Evolutionary conservation across 2,113 vertebrate species (phyloP).

Genomic region (Sebastes schlegelii): DNA sequence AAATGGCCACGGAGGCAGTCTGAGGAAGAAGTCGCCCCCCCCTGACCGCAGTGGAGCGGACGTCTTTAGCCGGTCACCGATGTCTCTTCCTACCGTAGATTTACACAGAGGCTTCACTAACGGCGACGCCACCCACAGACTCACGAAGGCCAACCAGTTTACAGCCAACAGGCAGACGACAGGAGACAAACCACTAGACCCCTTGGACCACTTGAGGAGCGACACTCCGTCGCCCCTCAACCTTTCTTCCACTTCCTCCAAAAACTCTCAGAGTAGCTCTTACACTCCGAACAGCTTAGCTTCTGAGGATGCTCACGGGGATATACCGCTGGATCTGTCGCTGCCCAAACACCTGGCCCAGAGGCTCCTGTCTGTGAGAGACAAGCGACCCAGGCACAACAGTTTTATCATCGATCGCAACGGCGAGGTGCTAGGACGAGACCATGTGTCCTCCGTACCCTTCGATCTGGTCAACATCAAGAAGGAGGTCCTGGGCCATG

Average conservation of each 20-base stretch:
- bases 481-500: constrained; percentile 92
- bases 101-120: constrained; percentile 90
- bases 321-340: constrained; percentile 94
- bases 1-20: constrained; percentile 84
- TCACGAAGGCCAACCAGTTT: constrained; percentile 92
- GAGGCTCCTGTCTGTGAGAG: constrained; percentile 88
- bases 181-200: constrained; percentile 86
- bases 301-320: constrained; percentile 93
- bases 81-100: constrained; percentile 86
- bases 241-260: constrained; percentile 96
- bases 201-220: constrained; percentile 93
- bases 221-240: constrained; percentile 96
- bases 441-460: constrained; percentile 89
- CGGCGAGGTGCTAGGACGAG: constrained; percentile 84
- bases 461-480: constrained; percentile 94
- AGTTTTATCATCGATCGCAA: constrained; percentile 89
- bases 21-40: constrained; percentile 88
- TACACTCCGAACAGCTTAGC: constrained; percentile 97
- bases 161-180: constrained; percentile 86
- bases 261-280: constrained; percentile 97
- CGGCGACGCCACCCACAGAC: constrained; percentile 90
- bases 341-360: constrained; percentile 95
- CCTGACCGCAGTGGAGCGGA: constrained; percentile 88
- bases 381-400: constrained; percentile 89
- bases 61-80: constrained; percentile 86